Percentiles rank a stretch among this genome's conserved stretches.
Conservation (phyloP, 2,797 vertebrate genomes). For the Peromyscus nudipes region DNA sequence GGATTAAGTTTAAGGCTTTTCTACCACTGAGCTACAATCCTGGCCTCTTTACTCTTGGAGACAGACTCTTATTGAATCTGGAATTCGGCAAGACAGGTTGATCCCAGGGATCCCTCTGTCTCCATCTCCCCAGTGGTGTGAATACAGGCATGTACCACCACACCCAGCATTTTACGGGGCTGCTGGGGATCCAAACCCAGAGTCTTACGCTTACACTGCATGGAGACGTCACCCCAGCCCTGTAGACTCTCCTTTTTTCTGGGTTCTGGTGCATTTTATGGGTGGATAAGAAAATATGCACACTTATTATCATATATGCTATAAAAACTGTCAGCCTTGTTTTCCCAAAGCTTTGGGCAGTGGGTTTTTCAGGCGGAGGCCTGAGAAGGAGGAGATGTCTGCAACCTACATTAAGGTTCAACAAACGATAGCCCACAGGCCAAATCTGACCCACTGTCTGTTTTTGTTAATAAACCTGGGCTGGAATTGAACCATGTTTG, state of each 20-base stretch:
- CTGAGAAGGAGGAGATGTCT: background rate
- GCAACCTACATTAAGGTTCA: background rate
- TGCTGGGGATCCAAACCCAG: background rate
- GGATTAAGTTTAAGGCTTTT: background rate
- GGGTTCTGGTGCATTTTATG: background rate
- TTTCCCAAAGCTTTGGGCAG: background rate
- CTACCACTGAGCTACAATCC: background rate
- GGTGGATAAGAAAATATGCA: background rate
- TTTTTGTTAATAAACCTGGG: background rate
- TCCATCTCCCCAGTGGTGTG: background rate
- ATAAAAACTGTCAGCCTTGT: no score
- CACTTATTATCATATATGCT: background rate
- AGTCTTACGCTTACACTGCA: background rate
- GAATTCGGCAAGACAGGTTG: background rate
- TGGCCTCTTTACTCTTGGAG: background rate
- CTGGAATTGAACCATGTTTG: background rate
- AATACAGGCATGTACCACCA: background rate
- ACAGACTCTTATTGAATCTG: background rate
- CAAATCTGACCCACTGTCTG: background rate
- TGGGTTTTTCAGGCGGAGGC: background rate
- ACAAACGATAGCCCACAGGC: background rate
- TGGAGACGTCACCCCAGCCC: background rate
- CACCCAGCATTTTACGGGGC: background rate
- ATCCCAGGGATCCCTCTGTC: background rate
- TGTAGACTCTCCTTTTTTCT: background rate